Evolutionary conservation across 2,113 vertebrate species (phyloP).

Genomic region (Nannobrachium achirus): DNA sequence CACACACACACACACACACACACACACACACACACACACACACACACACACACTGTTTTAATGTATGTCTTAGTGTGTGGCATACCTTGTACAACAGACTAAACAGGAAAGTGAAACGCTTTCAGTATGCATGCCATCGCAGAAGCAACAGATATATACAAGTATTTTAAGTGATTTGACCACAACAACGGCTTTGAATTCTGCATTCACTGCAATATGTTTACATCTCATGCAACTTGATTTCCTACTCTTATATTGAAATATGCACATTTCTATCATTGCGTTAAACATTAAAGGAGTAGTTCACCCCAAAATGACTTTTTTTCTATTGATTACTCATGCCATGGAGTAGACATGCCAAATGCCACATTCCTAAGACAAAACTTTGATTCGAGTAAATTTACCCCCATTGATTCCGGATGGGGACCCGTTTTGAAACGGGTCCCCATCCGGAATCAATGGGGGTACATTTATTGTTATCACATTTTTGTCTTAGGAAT

Average conservation of each 20-base stretch:
- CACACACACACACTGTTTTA: neutral
- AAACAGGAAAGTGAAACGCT: neutral
- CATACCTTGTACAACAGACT: neutral
- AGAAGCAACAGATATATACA: neutral
- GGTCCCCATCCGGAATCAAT: too few species aligned
- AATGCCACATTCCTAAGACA: too few species aligned
- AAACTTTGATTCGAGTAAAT: too few species aligned
- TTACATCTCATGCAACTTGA: constrained; percentile 43
- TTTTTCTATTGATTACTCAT: too few species aligned
- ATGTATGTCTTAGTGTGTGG: neutral
- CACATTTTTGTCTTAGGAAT: too few species aligned
- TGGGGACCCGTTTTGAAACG: too few species aligned
- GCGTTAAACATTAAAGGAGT: constrained; percentile 35
- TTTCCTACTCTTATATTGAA: constrained; percentile 47
- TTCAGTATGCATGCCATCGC: neutral
- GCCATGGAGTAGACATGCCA: too few species aligned
- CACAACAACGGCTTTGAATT: neutral
- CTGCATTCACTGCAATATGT: constrained; percentile 4
- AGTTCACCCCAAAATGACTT: too few species aligned
- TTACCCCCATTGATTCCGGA: too few species aligned
- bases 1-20: too few species aligned
- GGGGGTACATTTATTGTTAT: too few species aligned
- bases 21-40: too few species aligned
- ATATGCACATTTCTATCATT: constrained; percentile 45
- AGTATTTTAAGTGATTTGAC: neutral